Evolutionary conservation across 2,797 vertebrate species (phyloP).

Genomic region (Tiaroga cobitis): DNA sequence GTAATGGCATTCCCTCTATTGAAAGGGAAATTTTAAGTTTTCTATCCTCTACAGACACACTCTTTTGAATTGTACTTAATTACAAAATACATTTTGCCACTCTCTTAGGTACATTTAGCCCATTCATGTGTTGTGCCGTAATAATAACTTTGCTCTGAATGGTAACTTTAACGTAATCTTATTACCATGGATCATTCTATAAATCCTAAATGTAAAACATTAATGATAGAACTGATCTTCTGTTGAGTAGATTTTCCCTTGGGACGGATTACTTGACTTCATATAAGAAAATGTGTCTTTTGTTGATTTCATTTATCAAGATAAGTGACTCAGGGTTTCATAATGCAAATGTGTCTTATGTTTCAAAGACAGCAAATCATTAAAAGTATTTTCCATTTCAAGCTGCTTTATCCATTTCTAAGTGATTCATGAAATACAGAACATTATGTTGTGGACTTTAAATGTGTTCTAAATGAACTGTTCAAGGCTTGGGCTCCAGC

Average conservation of each 20-base stretch:
- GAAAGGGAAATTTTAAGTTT: conserved; percentile 64
- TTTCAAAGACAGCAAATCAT: conserved; percentile 3
- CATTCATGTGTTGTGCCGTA: conserved; percentile 62
- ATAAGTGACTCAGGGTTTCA: not conserved
- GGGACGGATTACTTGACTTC: conserved; percentile 13
- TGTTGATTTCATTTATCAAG: conserved; percentile 22
- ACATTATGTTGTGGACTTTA: conserved; percentile 25
- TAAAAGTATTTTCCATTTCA: not conserved
- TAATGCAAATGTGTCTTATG: not conserved
- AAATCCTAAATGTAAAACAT: conserved; percentile 63
- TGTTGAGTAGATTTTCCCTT: conserved; percentile 1
- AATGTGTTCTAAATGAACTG: conserved; percentile 20
- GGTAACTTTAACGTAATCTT: conserved; percentile 59
- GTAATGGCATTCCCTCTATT: conserved; percentile 75
- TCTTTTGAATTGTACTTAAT: conserved; percentile 70
- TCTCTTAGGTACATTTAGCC: conserved; percentile 63
- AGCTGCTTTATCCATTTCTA: conserved; percentile 12
- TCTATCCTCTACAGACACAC: conserved; percentile 58
- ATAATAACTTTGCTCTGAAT: conserved; percentile 66
- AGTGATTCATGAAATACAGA: conserved; percentile 7
- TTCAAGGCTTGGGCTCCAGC: not conserved
- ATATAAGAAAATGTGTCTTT: conserved; percentile 1
- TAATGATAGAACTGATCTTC: conserved; percentile 29
- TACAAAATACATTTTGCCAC: conserved; percentile 62
- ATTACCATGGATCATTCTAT: conserved; percentile 34